phyloP scores from a whole-genome alignment of 2,888 invertebrate species.

The Eurytoma adleriae region DNA sequence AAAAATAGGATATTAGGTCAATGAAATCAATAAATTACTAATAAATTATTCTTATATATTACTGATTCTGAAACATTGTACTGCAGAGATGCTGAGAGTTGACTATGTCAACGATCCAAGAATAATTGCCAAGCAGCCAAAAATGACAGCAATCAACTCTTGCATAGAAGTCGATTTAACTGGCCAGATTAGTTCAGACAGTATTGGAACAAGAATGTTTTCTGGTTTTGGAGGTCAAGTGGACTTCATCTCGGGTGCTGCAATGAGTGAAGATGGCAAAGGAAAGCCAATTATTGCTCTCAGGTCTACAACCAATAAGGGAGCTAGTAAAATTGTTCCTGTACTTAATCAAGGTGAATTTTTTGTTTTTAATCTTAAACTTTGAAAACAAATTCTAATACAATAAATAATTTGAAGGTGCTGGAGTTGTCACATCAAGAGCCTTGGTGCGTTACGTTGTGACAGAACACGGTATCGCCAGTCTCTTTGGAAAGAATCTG shows the following conservation, averaged over 20 bases:
- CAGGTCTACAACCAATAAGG: conserved; percentile 79
- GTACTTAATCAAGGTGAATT: conserved; percentile 78
- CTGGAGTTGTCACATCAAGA: conserved; percentile 82
- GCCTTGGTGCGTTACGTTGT: conserved; percentile 83
- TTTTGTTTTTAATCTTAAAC: background rate
- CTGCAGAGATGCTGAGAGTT: conserved; percentile 90
- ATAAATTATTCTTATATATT: background rate
- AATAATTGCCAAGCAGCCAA: conserved; percentile 89
- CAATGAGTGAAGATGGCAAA: conserved; percentile 79
- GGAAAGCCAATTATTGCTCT: conserved; percentile 84
- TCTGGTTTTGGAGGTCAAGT: conserved; percentile 84
- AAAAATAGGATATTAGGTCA: too few species aligned
- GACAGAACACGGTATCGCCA: conserved; percentile 83
- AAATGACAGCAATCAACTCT: conserved; percentile 97
- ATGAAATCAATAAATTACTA: too few species aligned
- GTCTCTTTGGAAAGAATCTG: conserved; percentile 82
- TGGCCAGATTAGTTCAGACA: conserved; percentile 95
- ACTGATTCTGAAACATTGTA: conserved; percentile 18
- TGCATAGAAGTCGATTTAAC: conserved; percentile 96
- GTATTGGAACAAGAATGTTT: conserved; percentile 88
- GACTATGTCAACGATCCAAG: conserved; percentile 92
- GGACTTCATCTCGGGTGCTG: conserved; percentile 83
- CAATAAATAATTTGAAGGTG: conserved; percentile 75
- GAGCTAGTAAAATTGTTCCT: conserved; percentile 81
- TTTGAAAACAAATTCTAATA: conserved; percentile 11